phyloP scores from a whole-genome alignment of 2,888 invertebrate species.

The Napeogenes sylphis region DNA sequence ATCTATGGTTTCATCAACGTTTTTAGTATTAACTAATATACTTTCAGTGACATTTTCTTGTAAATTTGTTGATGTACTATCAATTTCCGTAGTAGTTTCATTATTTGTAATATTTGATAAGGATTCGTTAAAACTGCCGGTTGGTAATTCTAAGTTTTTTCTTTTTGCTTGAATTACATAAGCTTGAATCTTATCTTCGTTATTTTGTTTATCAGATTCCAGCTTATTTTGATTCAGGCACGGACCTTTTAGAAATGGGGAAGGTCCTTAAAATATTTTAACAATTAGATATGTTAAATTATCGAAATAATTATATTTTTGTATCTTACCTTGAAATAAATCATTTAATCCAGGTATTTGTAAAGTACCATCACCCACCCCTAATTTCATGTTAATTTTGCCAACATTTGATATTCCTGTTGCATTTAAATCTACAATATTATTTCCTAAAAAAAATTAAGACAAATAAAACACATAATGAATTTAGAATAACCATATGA shows the following conservation, averaged over 20 bases:
- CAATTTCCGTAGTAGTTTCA: not conserved
- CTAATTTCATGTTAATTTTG: conserved; percentile 48
- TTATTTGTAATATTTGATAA: not conserved
- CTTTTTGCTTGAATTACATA: conserved; percentile 9
- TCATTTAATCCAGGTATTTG: conserved; percentile 51
- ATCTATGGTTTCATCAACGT: not conserved
- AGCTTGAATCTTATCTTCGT: conserved; percentile 3
- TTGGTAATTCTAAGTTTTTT: conserved; percentile 7
- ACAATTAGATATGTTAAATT: not conserved
- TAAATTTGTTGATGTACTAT: not conserved
- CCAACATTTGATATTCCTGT: conserved; percentile 64
- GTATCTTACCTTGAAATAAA: conserved; percentile 51
- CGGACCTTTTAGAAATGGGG: conserved; percentile 5
- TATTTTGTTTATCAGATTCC: conserved; percentile 7
- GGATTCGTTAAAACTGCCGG: not conserved
- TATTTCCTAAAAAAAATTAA: conserved; percentile 43
- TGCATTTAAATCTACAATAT: conserved; percentile 50
- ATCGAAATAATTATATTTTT: not conserved
- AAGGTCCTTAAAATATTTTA: conserved; percentile 12
- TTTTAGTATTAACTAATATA: not conserved
- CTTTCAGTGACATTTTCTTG: not conserved
- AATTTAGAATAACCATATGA: not conserved
- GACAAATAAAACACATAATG: not conserved
- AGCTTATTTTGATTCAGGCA: conserved; percentile 19
- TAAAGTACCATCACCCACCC: conserved; percentile 44